These are phyloP conservation scores for Dasypus novemcinctus DNA, from an alignment of 2,113 vertebrate genomes.

Conservation along the genomic window DNA sequence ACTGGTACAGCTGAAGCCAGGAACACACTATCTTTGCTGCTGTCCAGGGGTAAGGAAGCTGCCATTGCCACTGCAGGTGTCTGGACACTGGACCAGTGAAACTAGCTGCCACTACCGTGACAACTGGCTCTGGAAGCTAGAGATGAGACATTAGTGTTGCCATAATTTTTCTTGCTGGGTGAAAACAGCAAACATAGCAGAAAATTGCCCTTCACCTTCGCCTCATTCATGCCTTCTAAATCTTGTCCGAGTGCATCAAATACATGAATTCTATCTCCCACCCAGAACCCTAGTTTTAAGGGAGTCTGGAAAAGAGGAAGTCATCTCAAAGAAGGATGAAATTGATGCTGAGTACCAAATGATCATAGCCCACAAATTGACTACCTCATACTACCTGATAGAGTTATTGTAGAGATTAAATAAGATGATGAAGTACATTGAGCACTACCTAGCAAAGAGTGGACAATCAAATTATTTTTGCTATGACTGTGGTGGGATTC, in stretches of 20 bases:
- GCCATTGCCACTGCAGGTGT: neutral
- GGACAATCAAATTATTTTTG: neutral
- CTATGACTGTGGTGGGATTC: neutral
- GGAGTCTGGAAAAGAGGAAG: neutral
- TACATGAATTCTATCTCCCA: neutral
- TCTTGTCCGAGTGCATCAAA: neutral
- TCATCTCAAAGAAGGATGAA: neutral
- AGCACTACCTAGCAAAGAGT: neutral
- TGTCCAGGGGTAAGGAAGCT: neutral
- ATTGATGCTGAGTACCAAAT: neutral
- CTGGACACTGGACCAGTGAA: neutral
- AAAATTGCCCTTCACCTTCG: neutral
- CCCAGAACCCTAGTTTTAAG: neutral
- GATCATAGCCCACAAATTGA: neutral
- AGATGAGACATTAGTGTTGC: neutral
- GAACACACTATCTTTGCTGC: neutral
- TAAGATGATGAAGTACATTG: constrained; percentile 18
- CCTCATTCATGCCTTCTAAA: neutral
- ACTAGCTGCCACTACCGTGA: neutral
- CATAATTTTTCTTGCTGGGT: neutral
- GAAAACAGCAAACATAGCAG: neutral
- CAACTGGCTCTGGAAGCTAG: neutral
- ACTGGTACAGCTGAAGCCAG: neutral
- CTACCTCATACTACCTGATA: neutral
- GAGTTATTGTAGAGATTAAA: neutral